Base-by-base conservation (phyloP, 2,888 invertebrate species). In the Rhingia rostrata region DNA sequence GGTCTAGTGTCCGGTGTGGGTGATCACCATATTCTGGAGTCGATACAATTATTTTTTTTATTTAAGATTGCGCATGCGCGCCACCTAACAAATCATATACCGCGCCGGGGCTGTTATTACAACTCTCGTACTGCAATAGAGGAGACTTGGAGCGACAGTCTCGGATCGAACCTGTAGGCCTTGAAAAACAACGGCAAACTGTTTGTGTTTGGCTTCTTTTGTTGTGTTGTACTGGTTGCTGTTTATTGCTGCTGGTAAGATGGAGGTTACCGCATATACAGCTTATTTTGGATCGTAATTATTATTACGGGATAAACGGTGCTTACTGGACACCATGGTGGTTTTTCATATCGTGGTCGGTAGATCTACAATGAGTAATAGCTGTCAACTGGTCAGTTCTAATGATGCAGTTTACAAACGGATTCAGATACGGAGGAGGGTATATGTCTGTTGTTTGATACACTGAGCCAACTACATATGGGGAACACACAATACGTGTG, bases 291-390 rank as follows among this genome's bases (percentile, higher is more conserved):
- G 69, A 74, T 30, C 67, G 73, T 73, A 83, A 79, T 83, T 83
- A 79, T 83, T 83, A 83, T 79, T 79, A 63, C 73, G 73, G 79
- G 73, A 83, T 78, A 83, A 83, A 74, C 83, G 66, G 73, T 79
- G 73, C 64, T 74, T 69, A 79, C 33, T 67, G 83, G 83, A 56
- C 78, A 63, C 66, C 73, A 64, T 74, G 83, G 79, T 73, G 83
- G 79, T 39, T 83, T 73, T 51, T 53, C 79, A 69, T 83, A 83
- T 83, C 83, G 69, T 58, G 61, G 78, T 54, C 72, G 78, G 78
- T 83, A 83, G 83, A 83, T 83, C 83, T 83, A 83, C 82, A 78
- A 83, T 83, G 82, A 83, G 82, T 83, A 83, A 83, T 78, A 83
- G 78, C 82, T 83, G 83, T 83, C 83, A 83, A 83, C 83, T 83